Evolutionary conservation across 2,113 vertebrate genomes (phyloP).

Genomic region (Ctenomys sociabilis): DNA sequence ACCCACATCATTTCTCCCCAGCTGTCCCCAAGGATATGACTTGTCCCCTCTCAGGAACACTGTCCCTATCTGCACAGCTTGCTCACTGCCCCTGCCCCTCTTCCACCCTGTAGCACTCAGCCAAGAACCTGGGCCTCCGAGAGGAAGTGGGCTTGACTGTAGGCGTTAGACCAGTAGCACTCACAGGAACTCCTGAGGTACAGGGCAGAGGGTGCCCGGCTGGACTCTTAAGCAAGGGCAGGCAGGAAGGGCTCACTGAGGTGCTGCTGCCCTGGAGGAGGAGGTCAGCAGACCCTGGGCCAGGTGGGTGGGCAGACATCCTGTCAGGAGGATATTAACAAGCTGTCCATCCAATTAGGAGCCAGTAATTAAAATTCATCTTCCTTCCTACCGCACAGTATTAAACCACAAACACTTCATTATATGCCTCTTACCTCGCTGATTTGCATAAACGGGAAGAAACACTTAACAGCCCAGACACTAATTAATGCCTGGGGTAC

Average conservation of each 20-base stretch:
- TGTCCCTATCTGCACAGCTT: no score
- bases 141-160: background rate
- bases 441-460: conserved; percentile 86
- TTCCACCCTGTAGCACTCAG: background rate
- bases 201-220: background rate
- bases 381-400: conserved; percentile 77
- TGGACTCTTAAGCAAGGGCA: background rate
- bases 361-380: conserved; percentile 89
- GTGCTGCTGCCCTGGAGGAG: background rate
- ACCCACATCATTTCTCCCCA: background rate
- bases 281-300: background rate
- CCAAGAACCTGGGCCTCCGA: background rate
- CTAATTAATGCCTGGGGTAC: conserved; percentile 75
- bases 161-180: background rate
- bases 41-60: background rate
- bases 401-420: conserved; percentile 88
- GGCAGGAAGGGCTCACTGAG: background rate
- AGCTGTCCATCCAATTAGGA: conserved; percentile 86
- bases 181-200: background rate
- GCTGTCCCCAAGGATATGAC: fast-evolving
- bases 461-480: conserved; percentile 76
- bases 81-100: background rate
- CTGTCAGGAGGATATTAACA: conserved; percentile 84
- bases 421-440: conserved; percentile 85
- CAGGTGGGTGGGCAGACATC: conserved; percentile 70